These are phyloP conservation scores for Chrysochloris asiatica DNA, from an alignment of 2,113 vertebrate genomes.

Conservation along the genomic window DNA sequence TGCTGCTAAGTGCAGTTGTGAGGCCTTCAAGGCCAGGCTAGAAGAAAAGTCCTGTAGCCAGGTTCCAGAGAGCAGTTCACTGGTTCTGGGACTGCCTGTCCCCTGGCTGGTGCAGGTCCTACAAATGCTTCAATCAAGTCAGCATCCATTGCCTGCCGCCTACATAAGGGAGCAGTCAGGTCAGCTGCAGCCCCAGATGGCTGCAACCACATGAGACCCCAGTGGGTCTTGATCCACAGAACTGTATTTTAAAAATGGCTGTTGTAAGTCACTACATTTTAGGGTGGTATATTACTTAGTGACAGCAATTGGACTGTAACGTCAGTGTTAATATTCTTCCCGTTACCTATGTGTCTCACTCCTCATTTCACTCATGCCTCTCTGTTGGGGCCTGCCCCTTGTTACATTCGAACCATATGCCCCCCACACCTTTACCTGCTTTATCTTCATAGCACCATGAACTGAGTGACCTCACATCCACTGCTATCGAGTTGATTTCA, in stretches of 20 bases:
- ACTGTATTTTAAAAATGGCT: no score
- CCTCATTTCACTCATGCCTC: no score
- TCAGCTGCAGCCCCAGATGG: neutral
- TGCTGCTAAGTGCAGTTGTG: no score
- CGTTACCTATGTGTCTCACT: fast-evolving
- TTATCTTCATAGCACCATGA: no score
- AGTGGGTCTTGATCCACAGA: neutral
- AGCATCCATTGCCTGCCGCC: neutral
- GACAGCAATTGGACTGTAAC: neutral
- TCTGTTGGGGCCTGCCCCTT: neutral
- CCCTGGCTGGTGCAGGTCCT: neutral
- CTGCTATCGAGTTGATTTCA: neutral
- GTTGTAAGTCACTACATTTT: neutral
- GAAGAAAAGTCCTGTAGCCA: neutral
- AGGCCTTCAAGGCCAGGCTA: neutral
- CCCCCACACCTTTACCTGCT: neutral
- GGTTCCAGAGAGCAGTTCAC: neutral
- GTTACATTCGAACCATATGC: neutral
- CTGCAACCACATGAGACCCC: neutral
- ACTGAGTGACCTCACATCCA: fast-evolving
- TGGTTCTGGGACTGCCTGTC: neutral
- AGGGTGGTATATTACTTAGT: neutral
- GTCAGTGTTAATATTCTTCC: neutral
- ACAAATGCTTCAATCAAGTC: neutral
- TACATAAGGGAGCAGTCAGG: neutral